Evolutionary conservation across 2,113 vertebrate species (phyloP).

Genomic region (Lepus europaeus): DNA sequence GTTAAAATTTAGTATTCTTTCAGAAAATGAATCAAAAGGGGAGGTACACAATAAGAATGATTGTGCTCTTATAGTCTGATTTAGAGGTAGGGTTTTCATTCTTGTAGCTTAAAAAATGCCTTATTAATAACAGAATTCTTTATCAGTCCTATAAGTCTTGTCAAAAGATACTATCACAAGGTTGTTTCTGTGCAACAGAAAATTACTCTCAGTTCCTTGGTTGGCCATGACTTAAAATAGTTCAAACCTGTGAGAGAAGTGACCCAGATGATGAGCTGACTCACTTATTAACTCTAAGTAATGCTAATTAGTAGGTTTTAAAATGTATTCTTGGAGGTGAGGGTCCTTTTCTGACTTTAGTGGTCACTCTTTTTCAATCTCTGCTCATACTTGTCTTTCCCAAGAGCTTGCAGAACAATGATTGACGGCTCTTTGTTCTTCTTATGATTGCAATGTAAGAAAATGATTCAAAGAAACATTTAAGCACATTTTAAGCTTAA

Average conservation of each 20-base stretch:
- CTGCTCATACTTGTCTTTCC: constrained; percentile 5
- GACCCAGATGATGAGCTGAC: neutral
- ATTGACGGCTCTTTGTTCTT: constrained; percentile 30
- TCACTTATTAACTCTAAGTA: constrained; percentile 41
- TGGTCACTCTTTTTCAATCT: neutral
- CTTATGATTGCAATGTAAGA: constrained; percentile 5
- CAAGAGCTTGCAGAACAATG: constrained; percentile 31
- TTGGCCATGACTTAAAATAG: constrained; percentile 19
- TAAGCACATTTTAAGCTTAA: constrained; percentile 54
- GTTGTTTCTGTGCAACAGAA: neutral
- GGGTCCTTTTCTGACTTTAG: constrained; percentile 32
- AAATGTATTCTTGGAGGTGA: constrained; percentile 19
- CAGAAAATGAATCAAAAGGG: neutral
- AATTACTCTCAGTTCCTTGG: neutral
- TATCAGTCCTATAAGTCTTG: neutral
- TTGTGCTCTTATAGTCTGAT: constrained; percentile 20
- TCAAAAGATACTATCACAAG: constrained; percentile 17
- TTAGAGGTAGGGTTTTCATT: constrained; percentile 69
- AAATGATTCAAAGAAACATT: constrained; percentile 49
- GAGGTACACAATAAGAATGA: constrained; percentile 26
- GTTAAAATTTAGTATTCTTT: constrained; percentile 33
- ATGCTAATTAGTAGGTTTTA: neutral
- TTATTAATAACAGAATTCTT: constrained; percentile 35
- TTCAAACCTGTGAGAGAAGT: neutral
- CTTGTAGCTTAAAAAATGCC: neutral